These are phyloP conservation scores for Tipula helvola DNA, from an alignment of 2,888 invertebrate species.

Conservation along the genomic window DNA sequence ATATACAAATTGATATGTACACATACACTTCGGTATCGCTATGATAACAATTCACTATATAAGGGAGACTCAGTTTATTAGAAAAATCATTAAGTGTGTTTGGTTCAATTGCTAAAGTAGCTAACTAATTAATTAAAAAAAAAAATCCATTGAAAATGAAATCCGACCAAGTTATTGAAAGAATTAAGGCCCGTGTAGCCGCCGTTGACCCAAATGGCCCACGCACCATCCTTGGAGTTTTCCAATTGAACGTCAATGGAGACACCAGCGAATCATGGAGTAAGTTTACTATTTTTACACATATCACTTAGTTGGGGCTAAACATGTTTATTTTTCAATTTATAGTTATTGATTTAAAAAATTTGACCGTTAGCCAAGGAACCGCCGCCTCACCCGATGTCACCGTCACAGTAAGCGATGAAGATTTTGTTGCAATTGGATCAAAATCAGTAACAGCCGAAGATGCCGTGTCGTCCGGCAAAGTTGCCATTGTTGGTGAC, in stretches of 20 bases:
- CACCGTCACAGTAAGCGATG: constrained; percentile 10
- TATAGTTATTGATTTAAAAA: constrained; percentile 13
- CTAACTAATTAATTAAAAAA: neutral
- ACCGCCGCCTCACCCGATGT: constrained; percentile 11
- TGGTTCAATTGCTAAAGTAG: neutral
- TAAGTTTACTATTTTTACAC: neutral
- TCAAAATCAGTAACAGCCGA: constrained; percentile 6
- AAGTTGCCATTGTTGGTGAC: constrained; percentile 11
- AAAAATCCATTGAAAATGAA: constrained; percentile 8
- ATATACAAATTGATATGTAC: neutral
- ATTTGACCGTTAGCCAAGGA: constrained; percentile 12
- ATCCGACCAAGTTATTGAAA: constrained; percentile 14
- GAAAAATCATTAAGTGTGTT: neutral
- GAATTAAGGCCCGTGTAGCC: constrained; percentile 14
- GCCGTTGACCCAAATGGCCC: constrained; percentile 14
- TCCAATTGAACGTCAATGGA: constrained; percentile 13
- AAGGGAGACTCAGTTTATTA: neutral
- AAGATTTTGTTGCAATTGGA: constrained; percentile 11
- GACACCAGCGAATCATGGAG: constrained; percentile 8
- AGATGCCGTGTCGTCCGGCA: constrained; percentile 9
- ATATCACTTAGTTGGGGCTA: neutral
- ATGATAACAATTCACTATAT: neutral
- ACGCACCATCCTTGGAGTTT: constrained; percentile 14
- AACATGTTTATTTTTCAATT: neutral
- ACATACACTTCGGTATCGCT: neutral